Evolutionary conservation across 2,888 invertebrate species (phyloP).

Genomic region (Empis stercorea): DNA sequence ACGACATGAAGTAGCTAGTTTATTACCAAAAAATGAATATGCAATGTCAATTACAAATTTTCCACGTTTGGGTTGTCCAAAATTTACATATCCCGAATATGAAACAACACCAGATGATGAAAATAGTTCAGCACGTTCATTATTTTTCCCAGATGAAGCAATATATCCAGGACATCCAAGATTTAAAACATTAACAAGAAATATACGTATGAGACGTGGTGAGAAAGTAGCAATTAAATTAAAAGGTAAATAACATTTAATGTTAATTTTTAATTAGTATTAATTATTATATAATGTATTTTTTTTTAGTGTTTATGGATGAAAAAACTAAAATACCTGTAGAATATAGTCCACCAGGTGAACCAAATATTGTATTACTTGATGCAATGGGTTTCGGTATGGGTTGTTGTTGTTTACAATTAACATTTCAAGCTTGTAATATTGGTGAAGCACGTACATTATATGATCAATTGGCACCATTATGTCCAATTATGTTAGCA

Average conservation of each 20-base stretch:
- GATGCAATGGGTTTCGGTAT: conserved; percentile 99
- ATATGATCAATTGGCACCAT: conserved; percentile 92
- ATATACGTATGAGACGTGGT: conserved; percentile 81
- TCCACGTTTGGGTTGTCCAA: conserved; percentile 79
- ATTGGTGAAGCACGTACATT: conserved; percentile 89
- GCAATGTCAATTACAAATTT: conserved; percentile 87
- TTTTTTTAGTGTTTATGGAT: conserved; percentile 70
- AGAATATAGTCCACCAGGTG: conserved; percentile 61
- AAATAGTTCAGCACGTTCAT: conserved; percentile 64
- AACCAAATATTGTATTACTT: conserved; percentile 89
- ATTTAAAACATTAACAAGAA: conserved; percentile 82
- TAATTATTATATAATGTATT: not conserved
- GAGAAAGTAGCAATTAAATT: conserved; percentile 95
- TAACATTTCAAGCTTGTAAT: conserved; percentile 88
- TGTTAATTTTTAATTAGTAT: not conserved
- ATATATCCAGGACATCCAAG: conserved; percentile 94
- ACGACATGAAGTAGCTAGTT: conserved; percentile 67
- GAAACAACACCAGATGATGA: conserved; percentile 52
- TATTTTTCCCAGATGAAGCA: conserved; percentile 89
- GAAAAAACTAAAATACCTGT: conserved; percentile 74
- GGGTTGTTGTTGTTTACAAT: conserved; percentile 95
- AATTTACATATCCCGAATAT: conserved; percentile 71
- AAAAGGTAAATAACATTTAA: conserved; percentile 55
- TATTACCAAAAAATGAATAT: conserved; percentile 65
- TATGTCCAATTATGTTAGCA: conserved; percentile 95